Evolutionary conservation across 2,888 invertebrate species (phyloP), one percentile per base, ranked within the genome.

Genomic region (Eilema griseolum): DNA sequence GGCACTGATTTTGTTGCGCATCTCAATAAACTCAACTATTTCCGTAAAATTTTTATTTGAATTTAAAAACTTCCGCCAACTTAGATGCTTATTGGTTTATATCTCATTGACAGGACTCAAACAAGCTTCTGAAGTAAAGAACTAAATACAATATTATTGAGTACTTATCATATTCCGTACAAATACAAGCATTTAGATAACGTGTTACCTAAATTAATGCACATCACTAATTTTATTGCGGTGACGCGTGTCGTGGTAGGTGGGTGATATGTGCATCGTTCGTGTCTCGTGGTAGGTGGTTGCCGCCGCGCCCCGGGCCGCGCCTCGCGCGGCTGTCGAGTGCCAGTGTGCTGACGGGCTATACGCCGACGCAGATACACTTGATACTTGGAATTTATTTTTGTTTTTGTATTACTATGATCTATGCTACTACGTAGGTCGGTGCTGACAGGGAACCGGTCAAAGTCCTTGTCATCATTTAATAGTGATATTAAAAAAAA

Each of bases 281-380:
- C 68, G 71, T 73, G 73, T 75, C 70, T 66, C 74, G 59, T 66
- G 75, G 77, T 80, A 80, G 77, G 78, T 69, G 73, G 74, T 69
- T 82, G 59, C 74, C 69, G 66, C 75, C 75, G 81, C 82, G 79
- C 82, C 84, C 86, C 83, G 86, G 85, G 83, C 85, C 86, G 88
- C 88, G 89, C 89, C 90, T 87, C 89, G 86, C 81, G 66, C 66
- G 68, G 83, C 84, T 83, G 86, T 85, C 88, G 87, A 86, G 86
- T 85, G 87, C 78, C 79, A 72, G 69, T 68, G 73, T 70, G 80
- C 84, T 86, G 88, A 88, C 88, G 87, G 86, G 84, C 81, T 86
- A 24, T 84, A 89, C 81, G 31, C 69, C 80, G 84, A 77, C 75
- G 11, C 66, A 20, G 85, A 46, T 16, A 3, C 52, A 67, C 59